Evolutionary conservation across 1,140 invertebrate species (phyloP).

Genomic region (Chymomyza costata): DNA sequence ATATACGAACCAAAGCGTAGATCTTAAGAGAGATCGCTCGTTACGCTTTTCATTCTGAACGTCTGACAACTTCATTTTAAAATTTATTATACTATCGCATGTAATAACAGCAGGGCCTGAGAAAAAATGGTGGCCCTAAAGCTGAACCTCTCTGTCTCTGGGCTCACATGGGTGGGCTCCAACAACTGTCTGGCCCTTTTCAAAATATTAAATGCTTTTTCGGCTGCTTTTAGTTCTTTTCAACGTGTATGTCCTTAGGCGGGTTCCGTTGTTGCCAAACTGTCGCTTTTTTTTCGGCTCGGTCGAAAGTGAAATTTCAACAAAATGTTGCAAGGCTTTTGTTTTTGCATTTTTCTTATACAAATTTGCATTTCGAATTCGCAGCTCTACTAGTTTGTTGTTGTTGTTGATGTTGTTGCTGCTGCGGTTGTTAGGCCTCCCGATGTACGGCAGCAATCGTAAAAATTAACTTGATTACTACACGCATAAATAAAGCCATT

Average conservation of each 20-base stretch:
- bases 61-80: constrained; percentile 45
- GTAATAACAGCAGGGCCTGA: background rate
- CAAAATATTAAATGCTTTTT: too few species aligned
- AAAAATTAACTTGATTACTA: constrained; percentile 71
- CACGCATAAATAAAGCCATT: constrained; percentile 70
- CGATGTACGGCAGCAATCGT: constrained; percentile 58
- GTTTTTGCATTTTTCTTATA: constrained; percentile 34
- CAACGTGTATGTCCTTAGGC: constrained; percentile 46
- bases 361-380: constrained; percentile 69
- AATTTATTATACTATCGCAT: constrained; percentile 5
- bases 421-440: constrained; percentile 17
- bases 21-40: too few species aligned
- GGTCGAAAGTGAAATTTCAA: constrained; percentile 59
- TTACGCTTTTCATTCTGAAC: too few species aligned
- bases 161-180: background rate
- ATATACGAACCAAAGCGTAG: too few species aligned
- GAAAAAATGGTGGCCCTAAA: background rate
- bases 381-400: constrained; percentile 24
- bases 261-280: constrained; percentile 20
- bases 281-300: constrained; percentile 28
- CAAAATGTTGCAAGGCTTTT: constrained; percentile 17
- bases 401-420: constrained; percentile 18
- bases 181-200: constrained; percentile 11
- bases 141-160: too few species aligned
- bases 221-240: too few species aligned